Base-by-base conservation (phyloP, 2,888 invertebrate species). In the Folsomia manolachei region DNA sequence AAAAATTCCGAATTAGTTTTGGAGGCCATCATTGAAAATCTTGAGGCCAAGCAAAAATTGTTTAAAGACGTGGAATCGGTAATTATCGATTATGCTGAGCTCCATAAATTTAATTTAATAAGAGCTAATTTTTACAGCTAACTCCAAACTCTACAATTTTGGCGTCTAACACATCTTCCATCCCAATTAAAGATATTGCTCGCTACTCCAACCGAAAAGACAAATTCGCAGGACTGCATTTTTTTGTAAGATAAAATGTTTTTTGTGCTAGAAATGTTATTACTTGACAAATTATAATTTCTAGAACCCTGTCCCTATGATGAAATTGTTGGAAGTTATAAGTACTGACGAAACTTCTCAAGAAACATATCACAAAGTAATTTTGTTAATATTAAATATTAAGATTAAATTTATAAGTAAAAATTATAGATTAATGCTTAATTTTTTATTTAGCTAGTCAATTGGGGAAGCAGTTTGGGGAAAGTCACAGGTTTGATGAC, bases 1-100 rank as follows among this genome's bases (percentile, higher is more conserved):
- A 87, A 88, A 82, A 85, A 87, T 23, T 86, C 90, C 0, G 93
- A 93, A 84, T 83, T 94, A 71, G 90, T 94, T 1, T 88, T 95
- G 18, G 94, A 95, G 85, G 94, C 94, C 9, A 91, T 94, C 82
- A 89, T 94, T 9, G 94, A 95, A 83, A 93, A 94, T 82, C 85
- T 95, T 73, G 89, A 88, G 67, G 84, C 89, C 0, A 93, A 92
- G 83, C 90, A 91, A 82, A 89, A 91, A 80, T 84, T 95, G 1
- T 94, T 94, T 82, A 86, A 87, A 71, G 86, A 86, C 74, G 85
- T 94, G 53, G 93, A 94, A 85, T 85, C 84, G 73, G 89, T 88
- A n/a, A n/a, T n/a, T n/a, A n/a, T n/a, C n/a, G n/a, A n/a, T n/a
- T n/a, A n/a, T n/a, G n/a, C n/a, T n/a, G n/a, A n/a, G n/a, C n/a